Base-by-base conservation (phyloP, 2,797 vertebrate genomes). In the Eurystomus glaucurus region DNA sequence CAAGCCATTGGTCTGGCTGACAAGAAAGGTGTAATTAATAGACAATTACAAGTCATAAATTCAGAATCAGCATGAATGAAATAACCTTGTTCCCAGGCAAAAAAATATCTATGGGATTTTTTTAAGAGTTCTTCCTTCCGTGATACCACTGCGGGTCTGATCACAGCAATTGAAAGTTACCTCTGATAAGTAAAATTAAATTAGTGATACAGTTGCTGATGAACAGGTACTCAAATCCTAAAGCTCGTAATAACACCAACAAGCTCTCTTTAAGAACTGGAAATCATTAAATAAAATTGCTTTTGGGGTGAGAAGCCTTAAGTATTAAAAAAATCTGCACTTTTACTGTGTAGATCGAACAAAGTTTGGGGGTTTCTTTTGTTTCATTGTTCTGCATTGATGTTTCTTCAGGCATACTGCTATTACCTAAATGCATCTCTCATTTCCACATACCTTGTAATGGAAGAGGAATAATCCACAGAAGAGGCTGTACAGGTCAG, bases 401-500 rank as follows among this genome's bases (percentile, higher is more conserved):
- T 9, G 4, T 65, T 62, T 50, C 51, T 45, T 79, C 79, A 66
- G 23, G 10, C 43, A 75, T 23, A 43, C 26, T 37, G 41, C 25
- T 51, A 9, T 46, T 70, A 77, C 58, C 33, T 82, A 85, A 70
- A 81, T 5, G 39, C 29, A 81, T 26, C 22, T 39, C 57, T 69
- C 9, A 26, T 70, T 58, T 91, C 72, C 74, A 75, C 98, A 90
- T 98, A 99, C 99, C 99, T 99, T 99, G 98, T 99, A 99, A 95
- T 99, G 98, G 95, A 99, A 99, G 93, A 99, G 99, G 95, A 99
- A 99, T 72, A 99, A 97, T 51, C 99, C 99, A 76, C 99, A 99
- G 98, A 99, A 99, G 54, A 99, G 98, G 94, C 99, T 99, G 98
- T 99, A 99, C 61, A 99, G 97, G 97, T 99, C 99, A 12, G 99